Evolutionary conservation across 2,113 vertebrate species (phyloP).

Genomic region (Syrrhaptes paradoxus): DNA sequence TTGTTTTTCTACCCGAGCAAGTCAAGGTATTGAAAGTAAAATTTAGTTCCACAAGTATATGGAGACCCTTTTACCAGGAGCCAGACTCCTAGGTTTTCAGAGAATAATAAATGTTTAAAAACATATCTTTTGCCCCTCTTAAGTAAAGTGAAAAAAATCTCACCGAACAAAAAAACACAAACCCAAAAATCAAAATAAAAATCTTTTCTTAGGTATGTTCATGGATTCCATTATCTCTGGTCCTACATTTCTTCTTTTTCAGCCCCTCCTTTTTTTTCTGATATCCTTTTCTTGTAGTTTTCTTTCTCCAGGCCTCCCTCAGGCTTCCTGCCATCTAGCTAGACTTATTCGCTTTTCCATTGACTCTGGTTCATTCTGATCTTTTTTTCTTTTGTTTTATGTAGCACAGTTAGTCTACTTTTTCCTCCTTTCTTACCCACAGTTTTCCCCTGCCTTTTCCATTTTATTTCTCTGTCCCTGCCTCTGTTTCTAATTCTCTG

Average conservation of each 20-base stretch:
- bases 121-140: background rate
- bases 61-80: background rate
- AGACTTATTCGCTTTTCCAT: slow-evolving; percentile 18
- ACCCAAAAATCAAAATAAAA: background rate
- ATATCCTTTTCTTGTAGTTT: slow-evolving; percentile 28
- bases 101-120: background rate
- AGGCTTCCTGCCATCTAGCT: slow-evolving; percentile 28
- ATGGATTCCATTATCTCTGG: background rate
- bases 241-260: background rate
- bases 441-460: background rate
- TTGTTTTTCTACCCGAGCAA: background rate
- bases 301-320: slow-evolving; percentile 57
- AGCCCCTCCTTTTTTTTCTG: background rate
- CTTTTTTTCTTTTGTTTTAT: slow-evolving; percentile 24
- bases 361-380: slow-evolving; percentile 40
- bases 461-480: background rate
- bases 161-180: background rate
- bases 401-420: background rate
- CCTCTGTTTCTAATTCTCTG: background rate
- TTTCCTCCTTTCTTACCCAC: background rate
- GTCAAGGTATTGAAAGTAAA: background rate
- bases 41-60: background rate
- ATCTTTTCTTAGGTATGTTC: background rate
- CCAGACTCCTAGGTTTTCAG: background rate
- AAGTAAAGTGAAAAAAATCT: background rate